These are phyloP conservation scores for Pyrocoelia pectoralis DNA, from an alignment of 2,888 invertebrate genomes.

Conservation along the genomic window DNA sequence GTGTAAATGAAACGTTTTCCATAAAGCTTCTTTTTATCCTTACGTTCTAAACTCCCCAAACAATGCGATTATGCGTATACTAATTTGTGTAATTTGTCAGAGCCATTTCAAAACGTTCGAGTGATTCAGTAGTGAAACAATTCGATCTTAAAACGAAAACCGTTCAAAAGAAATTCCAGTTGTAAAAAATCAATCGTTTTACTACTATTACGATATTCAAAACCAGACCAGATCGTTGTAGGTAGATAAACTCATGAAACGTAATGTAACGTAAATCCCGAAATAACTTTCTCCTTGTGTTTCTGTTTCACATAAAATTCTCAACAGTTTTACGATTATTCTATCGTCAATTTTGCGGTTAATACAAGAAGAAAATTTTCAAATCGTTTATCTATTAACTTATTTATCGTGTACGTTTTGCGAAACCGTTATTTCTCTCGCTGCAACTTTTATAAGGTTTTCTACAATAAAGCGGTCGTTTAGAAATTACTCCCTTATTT, in stretches of 20 bases:
- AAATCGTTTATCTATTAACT: neutral
- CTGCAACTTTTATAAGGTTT: conserved; percentile 5
- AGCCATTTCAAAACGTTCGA: too few species aligned
- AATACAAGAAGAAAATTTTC: neutral
- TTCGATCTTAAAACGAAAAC: too few species aligned
- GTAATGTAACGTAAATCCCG: conserved; percentile 10
- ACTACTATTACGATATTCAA: conserved; percentile 10
- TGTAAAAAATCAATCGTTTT: neutral
- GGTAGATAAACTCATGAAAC: conserved; percentile 11
- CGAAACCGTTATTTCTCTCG: conserved; percentile 1
- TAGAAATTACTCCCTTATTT: conserved; percentile 6
- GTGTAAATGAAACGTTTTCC: too few species aligned
- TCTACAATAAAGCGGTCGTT: neutral
- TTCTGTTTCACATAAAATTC: conserved; percentile 1
- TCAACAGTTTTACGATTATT: neutral
- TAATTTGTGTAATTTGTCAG: too few species aligned
- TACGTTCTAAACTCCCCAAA: too few species aligned
- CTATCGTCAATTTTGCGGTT: neutral
- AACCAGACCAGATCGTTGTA: conserved; percentile 8
- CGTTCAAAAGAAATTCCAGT: neutral
- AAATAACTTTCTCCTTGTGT: conserved; percentile 9
- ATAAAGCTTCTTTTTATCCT: too few species aligned
- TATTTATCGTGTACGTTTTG: neutral
- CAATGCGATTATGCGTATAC: too few species aligned
- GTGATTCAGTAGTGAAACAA: too few species aligned